Evolutionary conservation across 2,113 vertebrate genomes (phyloP), one percentile per base, ranked within the genome.

Genomic region (Gymnogyps californianus): DNA sequence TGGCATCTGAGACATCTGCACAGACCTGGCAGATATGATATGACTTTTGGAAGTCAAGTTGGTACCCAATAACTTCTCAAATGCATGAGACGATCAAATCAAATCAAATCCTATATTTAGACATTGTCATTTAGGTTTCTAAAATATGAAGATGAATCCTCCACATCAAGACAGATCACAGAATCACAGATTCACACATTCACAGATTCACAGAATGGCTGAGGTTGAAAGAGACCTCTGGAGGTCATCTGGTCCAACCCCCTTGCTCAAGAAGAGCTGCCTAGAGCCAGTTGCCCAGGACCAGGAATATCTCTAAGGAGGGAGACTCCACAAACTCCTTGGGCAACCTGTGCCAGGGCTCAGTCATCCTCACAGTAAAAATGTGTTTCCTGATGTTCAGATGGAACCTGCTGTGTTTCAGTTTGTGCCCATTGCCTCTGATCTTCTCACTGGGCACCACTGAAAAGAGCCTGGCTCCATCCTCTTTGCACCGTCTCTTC

Each of bases 261-360:
- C 11, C 6, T 65, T 69, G 20, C n/a, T 80, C 32, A 44, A 11
- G 58, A 71, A 71, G 22, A 5, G 2, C 4, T 6, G 12, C 22
- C 16, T 24, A 42, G 18, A 83, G 13, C 42, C 4, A 52, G 28
- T 32, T 71, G 4, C 20, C 10, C 62, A 66, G 17, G 52, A 21
- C 3, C 6, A 4, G 17, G 15, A 51, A 11, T 40, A 49, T 18
- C 15, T 82, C 1, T 1, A 40, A n/a, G 6, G 12, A 65, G 8
- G 5, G 17, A 36, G 24, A 57, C 19, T 77, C 29, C 16, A 57
- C 16, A 72, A 66, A 44, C 10, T 51, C 28, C 19, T 10, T 38
- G 11, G 6, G 18, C 25, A 42, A 13, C 16, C 19, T n/a, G 10
- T 67, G 14, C 5, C 36, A 26, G 20, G 6, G 10, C 4, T 67